phyloP scores from a whole-genome alignment of 2,113 vertebrate species.

The Platichthys flesus region DNA sequence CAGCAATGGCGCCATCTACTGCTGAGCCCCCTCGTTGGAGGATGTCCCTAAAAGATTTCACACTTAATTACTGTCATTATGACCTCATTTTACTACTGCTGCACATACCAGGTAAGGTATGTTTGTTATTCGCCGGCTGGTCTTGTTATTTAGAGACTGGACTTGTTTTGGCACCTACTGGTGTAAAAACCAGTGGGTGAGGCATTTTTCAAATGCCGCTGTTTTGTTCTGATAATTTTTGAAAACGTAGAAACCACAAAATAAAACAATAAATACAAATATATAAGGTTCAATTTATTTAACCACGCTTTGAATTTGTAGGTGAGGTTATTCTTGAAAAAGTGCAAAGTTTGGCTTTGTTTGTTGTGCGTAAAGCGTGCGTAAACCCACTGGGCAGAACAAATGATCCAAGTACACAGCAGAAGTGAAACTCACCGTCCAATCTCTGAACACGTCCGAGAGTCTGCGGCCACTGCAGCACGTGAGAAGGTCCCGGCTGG shows the following conservation, averaged over 20 bases:
- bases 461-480: conserved; percentile 87
- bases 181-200: neutral
- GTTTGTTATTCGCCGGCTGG: neutral
- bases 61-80: neutral
- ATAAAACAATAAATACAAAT: too few species aligned
- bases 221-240: too few species aligned
- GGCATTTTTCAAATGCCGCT: too few species aligned
- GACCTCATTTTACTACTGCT: too few species aligned
- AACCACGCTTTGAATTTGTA: neutral
- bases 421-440: conserved; percentile 81
- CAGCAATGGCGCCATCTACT: conserved; percentile 91
- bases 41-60: conserved; percentile 65
- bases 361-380: neutral
- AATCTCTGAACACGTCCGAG: conserved; percentile 82
- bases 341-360: neutral
- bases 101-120: too few species aligned
- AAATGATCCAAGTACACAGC: neutral
- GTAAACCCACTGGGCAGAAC: neutral
- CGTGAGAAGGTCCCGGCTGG: conserved; percentile 55
- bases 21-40: conserved; percentile 85
- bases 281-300: too few species aligned
- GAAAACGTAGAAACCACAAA: too few species aligned
- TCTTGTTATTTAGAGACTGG: neutral
- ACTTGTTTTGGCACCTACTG: too few species aligned
- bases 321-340: neutral